These are phyloP conservation scores for Amblyteles armatorius DNA, from an alignment of 2,888 invertebrate genomes.

Conservation along the genomic window DNA sequence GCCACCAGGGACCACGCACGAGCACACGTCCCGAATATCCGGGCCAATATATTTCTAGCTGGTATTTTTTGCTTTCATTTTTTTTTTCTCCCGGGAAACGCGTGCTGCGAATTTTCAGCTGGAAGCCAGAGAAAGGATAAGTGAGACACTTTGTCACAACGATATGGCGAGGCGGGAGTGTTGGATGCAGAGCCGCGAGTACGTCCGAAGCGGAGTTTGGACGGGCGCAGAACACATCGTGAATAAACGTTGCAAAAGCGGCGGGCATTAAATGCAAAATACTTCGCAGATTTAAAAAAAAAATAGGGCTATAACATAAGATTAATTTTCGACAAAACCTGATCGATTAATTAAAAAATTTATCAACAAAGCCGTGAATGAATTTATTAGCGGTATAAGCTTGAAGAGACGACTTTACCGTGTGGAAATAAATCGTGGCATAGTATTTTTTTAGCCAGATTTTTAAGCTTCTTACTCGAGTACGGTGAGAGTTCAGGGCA, in stretches of 20 bases:
- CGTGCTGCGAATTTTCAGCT: conserved; percentile 15
- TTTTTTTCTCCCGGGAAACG: conserved; percentile 5
- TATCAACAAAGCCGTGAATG: neutral
- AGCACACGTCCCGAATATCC: conserved; percentile 1
- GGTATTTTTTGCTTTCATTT: conserved; percentile 12
- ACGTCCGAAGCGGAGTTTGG: neutral
- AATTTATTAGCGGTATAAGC: neutral
- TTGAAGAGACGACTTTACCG: neutral
- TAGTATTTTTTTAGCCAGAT: conserved; percentile 3
- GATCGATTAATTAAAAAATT: neutral
- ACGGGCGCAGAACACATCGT: neutral
- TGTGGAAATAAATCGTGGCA: neutral
- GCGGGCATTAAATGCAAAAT: neutral
- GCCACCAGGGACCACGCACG: neutral
- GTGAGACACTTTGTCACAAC: conserved; percentile 17
- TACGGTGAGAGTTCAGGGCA: neutral
- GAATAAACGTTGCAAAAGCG: neutral
- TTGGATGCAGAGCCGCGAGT: neutral
- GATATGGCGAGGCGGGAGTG: neutral
- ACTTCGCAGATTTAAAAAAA: neutral
- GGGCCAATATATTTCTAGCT: conserved; percentile 21
- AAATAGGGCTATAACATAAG: neutral
- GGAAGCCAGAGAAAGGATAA: conserved; percentile 10
- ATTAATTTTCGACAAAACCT: neutral
- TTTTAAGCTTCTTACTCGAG: neutral